These are phyloP conservation scores for Masnerella sp. DNA, from an alignment of 2,888 invertebrate species.

Conservation along the genomic window DNA sequence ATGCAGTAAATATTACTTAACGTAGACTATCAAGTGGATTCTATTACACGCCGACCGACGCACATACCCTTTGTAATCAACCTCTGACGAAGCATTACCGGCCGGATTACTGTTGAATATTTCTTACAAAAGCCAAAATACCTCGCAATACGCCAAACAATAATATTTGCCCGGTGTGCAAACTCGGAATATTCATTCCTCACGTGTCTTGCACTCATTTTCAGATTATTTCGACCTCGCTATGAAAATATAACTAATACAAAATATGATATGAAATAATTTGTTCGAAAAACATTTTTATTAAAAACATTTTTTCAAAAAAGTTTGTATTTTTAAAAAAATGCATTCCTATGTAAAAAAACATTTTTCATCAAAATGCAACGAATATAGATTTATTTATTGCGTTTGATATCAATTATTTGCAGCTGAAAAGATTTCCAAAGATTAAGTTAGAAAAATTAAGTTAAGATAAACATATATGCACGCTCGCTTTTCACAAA, in stretches of 20 bases:
- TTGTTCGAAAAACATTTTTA: too few relatives aligned
- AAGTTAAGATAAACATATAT: too few relatives aligned
- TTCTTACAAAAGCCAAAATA: conserved; percentile 12
- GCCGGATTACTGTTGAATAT: conserved; percentile 37
- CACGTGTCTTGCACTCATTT: conserved; percentile 9
- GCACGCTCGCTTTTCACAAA: conserved; percentile 8
- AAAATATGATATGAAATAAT: too few relatives aligned
- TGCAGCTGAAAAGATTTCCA: too few relatives aligned
- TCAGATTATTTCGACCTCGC: background rate
- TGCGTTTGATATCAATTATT: too few relatives aligned
- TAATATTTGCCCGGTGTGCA: background rate
- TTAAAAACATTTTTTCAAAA: too few relatives aligned
- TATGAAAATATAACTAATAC: too few relatives aligned
- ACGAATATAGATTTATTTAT: too few relatives aligned
- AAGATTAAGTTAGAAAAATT: too few relatives aligned
- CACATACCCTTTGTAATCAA: conserved; percentile 44
- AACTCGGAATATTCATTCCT: background rate
- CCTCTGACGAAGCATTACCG: conserved; percentile 26
- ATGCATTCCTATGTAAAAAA: too few relatives aligned
- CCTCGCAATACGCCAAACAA: background rate
- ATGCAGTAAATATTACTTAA: conserved; percentile 60
- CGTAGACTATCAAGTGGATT: conserved; percentile 34
- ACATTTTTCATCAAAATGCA: too few relatives aligned
- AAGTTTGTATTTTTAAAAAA: too few relatives aligned
- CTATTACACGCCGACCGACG: conserved; percentile 34